Conservation (phyloP, 2,113 vertebrate species). For the Lampris incognitus region DNA sequence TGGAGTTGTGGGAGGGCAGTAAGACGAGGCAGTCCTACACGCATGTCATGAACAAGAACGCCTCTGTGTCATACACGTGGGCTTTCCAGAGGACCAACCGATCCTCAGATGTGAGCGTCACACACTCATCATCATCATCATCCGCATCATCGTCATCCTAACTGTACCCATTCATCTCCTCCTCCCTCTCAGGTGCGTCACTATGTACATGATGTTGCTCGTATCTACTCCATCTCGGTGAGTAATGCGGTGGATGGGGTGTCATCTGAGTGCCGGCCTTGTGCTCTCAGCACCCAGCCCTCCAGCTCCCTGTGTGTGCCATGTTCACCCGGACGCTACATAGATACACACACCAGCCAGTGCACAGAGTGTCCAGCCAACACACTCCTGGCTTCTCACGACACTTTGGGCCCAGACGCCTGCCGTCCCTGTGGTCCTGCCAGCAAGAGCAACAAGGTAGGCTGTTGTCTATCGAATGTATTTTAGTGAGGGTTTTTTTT, state of each 20-base stretch:
- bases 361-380: conserved; percentile 90
- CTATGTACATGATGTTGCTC: conserved; percentile 88
- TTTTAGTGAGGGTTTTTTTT: conserved; percentile 37
- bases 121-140: neutral
- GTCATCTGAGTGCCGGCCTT: conserved; percentile 89
- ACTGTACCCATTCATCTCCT: neutral
- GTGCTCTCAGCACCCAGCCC: conserved; percentile 87
- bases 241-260: conserved; percentile 91
- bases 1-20: conserved; percentile 94
- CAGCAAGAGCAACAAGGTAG: conserved; percentile 90
- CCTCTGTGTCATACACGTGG: conserved; percentile 95
- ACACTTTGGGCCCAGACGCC: conserved; percentile 86
- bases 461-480: conserved; percentile 74
- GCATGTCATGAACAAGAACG: conserved; percentile 92
- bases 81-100: conserved; percentile 96
- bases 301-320: conserved; percentile 91
- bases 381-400: conserved; percentile 89
- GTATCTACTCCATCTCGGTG: conserved; percentile 92
- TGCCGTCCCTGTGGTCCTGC: conserved; percentile 91
- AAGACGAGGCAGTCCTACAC: conserved; percentile 92
- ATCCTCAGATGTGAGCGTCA: conserved; percentile 89
- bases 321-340: conserved; percentile 93
- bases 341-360: conserved; percentile 87
- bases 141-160: neutral
- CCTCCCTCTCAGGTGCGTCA: conserved; percentile 83